Percentiles rank a stretch among this genome's conserved stretches.
Evolutionary conservation across 1,140 invertebrate genomes (phyloP).

Genomic region (Orchesella cincta): DNA sequence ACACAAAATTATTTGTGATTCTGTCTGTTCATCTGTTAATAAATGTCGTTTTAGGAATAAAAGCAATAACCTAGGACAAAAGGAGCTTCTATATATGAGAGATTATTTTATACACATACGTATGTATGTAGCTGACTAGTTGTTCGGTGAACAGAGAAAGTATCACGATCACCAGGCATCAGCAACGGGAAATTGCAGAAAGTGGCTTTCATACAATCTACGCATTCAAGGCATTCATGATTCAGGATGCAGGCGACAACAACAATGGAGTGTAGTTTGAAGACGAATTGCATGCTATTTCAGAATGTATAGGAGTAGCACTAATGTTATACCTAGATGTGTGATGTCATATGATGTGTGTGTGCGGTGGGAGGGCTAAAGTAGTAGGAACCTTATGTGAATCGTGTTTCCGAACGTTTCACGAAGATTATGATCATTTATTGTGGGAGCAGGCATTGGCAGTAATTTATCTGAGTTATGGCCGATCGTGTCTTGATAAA

Average conservation of each 20-base stretch:
- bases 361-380: not conserved
- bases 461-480: constrained; percentile 52
- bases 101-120: too few relatives aligned
- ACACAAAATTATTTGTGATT: not conserved
- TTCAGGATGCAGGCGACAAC: not conserved
- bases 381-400: constrained; percentile 44
- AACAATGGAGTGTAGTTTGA: not conserved
- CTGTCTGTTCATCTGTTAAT: not conserved
- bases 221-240: not conserved
- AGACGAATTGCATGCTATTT: constrained; percentile 2
- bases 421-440: constrained; percentile 51
- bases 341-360: not conserved
- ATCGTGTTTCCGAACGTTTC: constrained; percentile 49
- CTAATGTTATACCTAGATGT: not conserved
- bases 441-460: constrained; percentile 49
- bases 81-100: not conserved
- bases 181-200: constrained; percentile 16
- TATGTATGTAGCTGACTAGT: too few relatives aligned
- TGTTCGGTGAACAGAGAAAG: not conserved
- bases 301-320: not conserved
- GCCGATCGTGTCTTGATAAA: constrained; percentile 49
- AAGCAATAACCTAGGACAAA: not conserved
- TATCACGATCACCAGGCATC: not conserved
- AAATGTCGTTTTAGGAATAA: not conserved
- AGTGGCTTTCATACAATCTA: not conserved